Evolutionary conservation across 2,113 vertebrate genomes (phyloP).

Genomic region (Antidorcas marsupialis): DNA sequence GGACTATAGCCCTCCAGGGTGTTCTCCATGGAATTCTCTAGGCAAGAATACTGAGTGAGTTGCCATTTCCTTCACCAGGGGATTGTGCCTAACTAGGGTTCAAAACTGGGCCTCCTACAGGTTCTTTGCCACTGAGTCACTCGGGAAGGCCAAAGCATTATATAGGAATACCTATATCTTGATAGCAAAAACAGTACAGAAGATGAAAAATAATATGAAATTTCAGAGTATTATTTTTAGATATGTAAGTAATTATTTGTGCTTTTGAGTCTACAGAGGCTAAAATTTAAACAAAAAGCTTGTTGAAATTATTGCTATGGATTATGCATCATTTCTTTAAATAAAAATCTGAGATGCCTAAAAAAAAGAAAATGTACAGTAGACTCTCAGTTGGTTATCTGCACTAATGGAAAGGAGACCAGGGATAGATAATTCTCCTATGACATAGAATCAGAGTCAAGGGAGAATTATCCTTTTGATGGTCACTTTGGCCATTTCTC

Average conservation of each 20-base stretch:
- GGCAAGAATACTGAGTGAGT: background rate
- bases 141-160: background rate
- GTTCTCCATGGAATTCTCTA: background rate
- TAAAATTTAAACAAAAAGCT: slow-evolving; percentile 18
- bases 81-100: background rate
- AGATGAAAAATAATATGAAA: background rate
- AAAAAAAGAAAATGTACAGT: background rate
- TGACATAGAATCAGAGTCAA: background rate
- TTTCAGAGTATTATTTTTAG: slow-evolving; percentile 3
- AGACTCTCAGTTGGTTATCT: background rate
- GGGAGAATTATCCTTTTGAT: background rate
- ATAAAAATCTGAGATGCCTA: background rate
- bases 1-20: background rate
- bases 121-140: background rate
- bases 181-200: background rate
- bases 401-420: background rate
- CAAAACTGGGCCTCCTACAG: background rate
- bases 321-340: background rate
- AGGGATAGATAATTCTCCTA: background rate
- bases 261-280: background rate
- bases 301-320: background rate
- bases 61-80: background rate
- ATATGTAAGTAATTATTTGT: background rate
- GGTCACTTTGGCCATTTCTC: background rate
- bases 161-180: background rate